These are phyloP conservation scores for Spodoptera picta DNA, from an alignment of 2,888 invertebrate species.

Conservation along the genomic window DNA sequence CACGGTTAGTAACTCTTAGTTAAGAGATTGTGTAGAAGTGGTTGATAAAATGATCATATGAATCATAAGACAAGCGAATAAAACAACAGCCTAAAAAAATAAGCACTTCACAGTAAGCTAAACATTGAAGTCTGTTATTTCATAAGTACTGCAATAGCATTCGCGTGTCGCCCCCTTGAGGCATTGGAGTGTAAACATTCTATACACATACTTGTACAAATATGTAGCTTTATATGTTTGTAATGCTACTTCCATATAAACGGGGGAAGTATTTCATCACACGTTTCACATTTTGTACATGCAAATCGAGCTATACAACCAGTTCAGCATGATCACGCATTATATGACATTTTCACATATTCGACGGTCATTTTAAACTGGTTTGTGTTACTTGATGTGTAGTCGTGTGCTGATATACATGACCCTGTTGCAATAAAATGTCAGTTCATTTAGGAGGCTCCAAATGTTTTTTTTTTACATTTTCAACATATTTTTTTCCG, in stretches of 20 bases:
- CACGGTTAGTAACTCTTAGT: too few relatives aligned
- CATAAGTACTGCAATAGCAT: constrained; percentile 9
- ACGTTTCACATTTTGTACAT: constrained; percentile 27
- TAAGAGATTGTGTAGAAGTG: too few relatives aligned
- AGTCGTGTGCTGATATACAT: constrained; percentile 2
- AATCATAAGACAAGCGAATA: too few relatives aligned
- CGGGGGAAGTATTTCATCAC: constrained; percentile 41
- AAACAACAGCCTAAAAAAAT: too few relatives aligned
- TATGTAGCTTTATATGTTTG: constrained; percentile 3
- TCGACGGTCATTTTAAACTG: too few relatives aligned
- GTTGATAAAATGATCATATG: too few relatives aligned
- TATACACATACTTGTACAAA: constrained; percentile 4
- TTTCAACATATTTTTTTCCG: too few relatives aligned
- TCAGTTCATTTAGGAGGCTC: neutral
- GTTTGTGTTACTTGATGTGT: too few relatives aligned
- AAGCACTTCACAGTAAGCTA: constrained; percentile 1
- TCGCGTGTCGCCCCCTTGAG: constrained; percentile 24
- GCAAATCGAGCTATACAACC: neutral
- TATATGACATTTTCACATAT: too few relatives aligned
- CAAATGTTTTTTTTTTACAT: too few relatives aligned
- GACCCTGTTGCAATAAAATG: constrained; percentile 23
- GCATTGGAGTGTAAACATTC: constrained; percentile 44
- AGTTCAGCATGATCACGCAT: too few relatives aligned
- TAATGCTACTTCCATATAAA: constrained; percentile 21
- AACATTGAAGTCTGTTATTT: constrained; percentile 1